Conservation (phyloP, 2,888 invertebrate species). For the Sicus ferrugineus region DNA sequence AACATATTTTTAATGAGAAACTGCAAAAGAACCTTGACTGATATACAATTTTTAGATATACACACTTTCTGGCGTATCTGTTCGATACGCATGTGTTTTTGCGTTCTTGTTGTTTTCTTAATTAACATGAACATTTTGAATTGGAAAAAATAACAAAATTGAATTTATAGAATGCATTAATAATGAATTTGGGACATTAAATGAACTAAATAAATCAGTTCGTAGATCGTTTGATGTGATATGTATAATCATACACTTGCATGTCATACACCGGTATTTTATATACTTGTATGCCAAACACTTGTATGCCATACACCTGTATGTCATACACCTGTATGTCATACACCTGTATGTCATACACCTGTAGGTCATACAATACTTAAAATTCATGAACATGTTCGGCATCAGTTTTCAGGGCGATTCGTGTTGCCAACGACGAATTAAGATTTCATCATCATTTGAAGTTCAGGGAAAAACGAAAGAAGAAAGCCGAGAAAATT, state of each 20-base stretch:
- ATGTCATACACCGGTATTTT: too few relatives aligned
- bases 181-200: background rate
- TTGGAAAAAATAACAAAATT: background rate
- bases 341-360: too few relatives aligned
- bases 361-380: background rate
- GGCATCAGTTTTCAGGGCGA: background rate
- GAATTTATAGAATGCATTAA: background rate
- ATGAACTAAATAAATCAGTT: too few relatives aligned
- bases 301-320: too few relatives aligned
- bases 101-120: background rate
- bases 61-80: background rate
- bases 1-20: background rate
- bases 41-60: background rate
- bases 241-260: too few relatives aligned
- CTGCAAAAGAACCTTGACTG: background rate
- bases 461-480: constrained; percentile 17
- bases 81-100: too few relatives aligned
- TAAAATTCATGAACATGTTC: background rate
- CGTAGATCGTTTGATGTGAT: too few relatives aligned
- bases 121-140: background rate
- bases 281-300: too few relatives aligned
- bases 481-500: background rate
- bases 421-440: background rate
- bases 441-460: constrained; percentile 5
- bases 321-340: too few relatives aligned